Evolutionary conservation across 2,888 invertebrate genomes (phyloP).

Genomic region (Netelia melanura): DNA sequence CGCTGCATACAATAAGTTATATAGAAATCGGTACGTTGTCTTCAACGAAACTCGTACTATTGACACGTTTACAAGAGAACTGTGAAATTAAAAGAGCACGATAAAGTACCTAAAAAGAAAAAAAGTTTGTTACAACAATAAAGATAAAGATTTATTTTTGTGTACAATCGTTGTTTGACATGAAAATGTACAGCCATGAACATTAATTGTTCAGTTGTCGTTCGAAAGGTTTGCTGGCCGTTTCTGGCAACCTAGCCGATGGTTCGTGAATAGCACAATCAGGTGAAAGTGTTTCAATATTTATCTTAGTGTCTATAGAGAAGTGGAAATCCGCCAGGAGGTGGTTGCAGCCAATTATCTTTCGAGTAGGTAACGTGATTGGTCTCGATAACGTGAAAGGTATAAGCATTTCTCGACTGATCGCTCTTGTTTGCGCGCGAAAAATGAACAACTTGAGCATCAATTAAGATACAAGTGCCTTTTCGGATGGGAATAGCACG

Average conservation of each 20-base stretch:
- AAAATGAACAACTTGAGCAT: slow-evolving; percentile 97
- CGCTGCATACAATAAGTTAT: background rate
- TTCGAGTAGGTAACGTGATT: slow-evolving; percentile 90
- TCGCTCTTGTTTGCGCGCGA: slow-evolving; percentile 94
- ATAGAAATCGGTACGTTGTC: background rate
- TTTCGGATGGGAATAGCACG: slow-evolving; percentile 92
- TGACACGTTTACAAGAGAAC: background rate
- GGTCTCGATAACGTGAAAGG: slow-evolving; percentile 96
- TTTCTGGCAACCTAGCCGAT: background rate
- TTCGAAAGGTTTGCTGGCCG: slow-evolving; percentile 33
- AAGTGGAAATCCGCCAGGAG: slow-evolving; percentile 89
- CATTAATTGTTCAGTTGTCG: slow-evolving; percentile 43
- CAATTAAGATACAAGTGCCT: slow-evolving; percentile 95
- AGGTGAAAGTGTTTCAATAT: background rate
- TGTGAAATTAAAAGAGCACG: background rate
- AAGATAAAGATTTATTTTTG: slow-evolving; percentile 58
- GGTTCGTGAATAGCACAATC: slow-evolving; percentile 20
- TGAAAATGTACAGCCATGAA: slow-evolving; percentile 62
- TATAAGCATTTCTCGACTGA: slow-evolving; percentile 96
- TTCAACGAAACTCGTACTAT: background rate
- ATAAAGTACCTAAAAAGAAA: background rate
- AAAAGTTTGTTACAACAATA: slow-evolving; percentile 40
- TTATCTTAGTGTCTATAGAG: slow-evolving; percentile 87
- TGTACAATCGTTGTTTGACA: slow-evolving; percentile 58
- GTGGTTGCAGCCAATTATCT: slow-evolving; percentile 95